Evolutionary conservation across 2,888 invertebrate species (phyloP).

Genomic region (Phragmatobia fuliginosa): DNA sequence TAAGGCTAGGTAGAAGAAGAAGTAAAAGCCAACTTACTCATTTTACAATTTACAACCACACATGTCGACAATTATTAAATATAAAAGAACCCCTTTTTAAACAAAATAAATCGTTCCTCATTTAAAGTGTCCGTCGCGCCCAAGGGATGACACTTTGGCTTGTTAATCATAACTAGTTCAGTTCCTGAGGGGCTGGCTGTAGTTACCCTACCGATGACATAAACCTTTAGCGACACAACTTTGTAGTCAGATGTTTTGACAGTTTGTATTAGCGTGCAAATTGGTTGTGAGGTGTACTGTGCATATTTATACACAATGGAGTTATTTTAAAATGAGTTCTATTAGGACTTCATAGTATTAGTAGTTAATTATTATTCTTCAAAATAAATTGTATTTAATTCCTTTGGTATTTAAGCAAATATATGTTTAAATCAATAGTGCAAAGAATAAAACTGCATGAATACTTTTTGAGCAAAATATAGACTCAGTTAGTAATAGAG

Average conservation of each 20-base stretch:
- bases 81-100: constrained; percentile 23
- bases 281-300: constrained; percentile 17
- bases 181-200: constrained; percentile 39
- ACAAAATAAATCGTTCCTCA: constrained; percentile 42
- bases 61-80: constrained; percentile 20
- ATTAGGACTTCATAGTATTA: neutral
- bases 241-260: constrained; percentile 46
- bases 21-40: neutral
- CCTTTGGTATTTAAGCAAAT: too few species aligned
- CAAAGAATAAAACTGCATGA: too few species aligned
- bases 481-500: too few species aligned
- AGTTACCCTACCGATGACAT: constrained; percentile 35
- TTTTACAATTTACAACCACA: constrained; percentile 1
- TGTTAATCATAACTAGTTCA: constrained; percentile 63
- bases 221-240: constrained; percentile 28
- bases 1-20: too few species aligned
- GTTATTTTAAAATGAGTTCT: neutral
- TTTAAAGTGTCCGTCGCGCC: constrained; percentile 42
- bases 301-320: neutral
- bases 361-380: too few species aligned
- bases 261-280: constrained; percentile 32
- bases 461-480: too few species aligned
- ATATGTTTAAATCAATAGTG: too few species aligned
- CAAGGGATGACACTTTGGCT: constrained; percentile 44
- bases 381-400: too few species aligned